Percentiles rank a stretch among this genome's conserved stretches.
Evolutionary conservation across 2,888 invertebrate species (phyloP).

Genomic region (Cerceris ruficornis): DNA sequence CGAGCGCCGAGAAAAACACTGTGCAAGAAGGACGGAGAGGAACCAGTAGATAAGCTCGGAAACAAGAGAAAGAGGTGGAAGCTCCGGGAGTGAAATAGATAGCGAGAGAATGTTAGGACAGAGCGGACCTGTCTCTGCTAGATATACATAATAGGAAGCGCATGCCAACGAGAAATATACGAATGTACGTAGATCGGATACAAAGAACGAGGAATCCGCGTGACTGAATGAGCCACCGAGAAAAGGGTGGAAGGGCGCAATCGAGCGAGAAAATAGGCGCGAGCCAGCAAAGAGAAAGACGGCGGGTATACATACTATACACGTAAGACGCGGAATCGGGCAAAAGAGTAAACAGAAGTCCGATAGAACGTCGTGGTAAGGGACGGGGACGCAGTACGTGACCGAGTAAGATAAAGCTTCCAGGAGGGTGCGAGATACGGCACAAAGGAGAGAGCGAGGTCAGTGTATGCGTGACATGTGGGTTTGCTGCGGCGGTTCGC

Average conservation of each 20-base stretch:
- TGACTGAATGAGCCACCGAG: too few relatives aligned
- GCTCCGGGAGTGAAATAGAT: constrained; percentile 11
- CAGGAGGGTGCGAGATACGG: constrained; percentile 38
- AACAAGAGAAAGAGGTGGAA: constrained; percentile 1
- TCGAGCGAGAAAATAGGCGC: constrained; percentile 31
- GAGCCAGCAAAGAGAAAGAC: constrained; percentile 30
- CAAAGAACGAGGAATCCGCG: too few relatives aligned
- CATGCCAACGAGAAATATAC: too few relatives aligned
- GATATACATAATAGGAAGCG: too few relatives aligned
- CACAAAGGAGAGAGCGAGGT: constrained; percentile 5
- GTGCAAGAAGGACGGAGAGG: not conserved
- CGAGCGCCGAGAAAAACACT: not conserved
- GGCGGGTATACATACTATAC: not conserved
- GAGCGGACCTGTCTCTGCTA: too few relatives aligned
- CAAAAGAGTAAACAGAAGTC: constrained; percentile 13
- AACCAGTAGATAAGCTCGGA: not conserved
- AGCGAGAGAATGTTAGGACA: constrained; percentile 18
- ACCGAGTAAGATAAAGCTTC: constrained; percentile 47
- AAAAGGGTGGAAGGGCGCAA: not conserved
- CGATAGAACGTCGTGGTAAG: constrained; percentile 8
- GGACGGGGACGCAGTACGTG: constrained; percentile 34
- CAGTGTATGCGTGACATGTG: constrained; percentile 31
- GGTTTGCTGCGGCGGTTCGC: not conserved
- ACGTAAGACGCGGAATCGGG: constrained; percentile 32
- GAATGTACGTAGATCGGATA: too few relatives aligned